Percentiles rank a stretch among this genome's conserved stretches.
Evolutionary conservation across 2,888 invertebrate species (phyloP).

Genomic region (Dolomedes plantarius): DNA sequence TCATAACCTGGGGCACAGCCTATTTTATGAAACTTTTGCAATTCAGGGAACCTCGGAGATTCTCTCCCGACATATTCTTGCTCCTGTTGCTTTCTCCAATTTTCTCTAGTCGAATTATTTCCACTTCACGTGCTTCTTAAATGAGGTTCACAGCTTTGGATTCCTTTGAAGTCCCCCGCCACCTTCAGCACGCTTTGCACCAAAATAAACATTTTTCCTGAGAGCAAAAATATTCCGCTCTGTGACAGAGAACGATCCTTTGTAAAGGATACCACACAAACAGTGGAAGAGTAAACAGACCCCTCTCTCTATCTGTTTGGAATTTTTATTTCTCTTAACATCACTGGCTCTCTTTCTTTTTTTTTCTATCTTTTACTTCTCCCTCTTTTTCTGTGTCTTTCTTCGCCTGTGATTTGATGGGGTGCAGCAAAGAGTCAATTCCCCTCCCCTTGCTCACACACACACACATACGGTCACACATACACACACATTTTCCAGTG

Average conservation of each 20-base stretch:
- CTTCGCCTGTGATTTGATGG: slow-evolving; percentile 29
- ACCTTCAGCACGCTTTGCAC: slow-evolving; percentile 1
- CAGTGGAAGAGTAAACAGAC: slow-evolving; percentile 51
- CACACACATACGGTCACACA: background rate
- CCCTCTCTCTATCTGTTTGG: background rate
- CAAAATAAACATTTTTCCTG: slow-evolving; percentile 42
- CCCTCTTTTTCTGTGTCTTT: slow-evolving; percentile 32
- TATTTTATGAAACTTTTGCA: background rate
- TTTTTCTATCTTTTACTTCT: background rate
- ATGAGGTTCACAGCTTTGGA: slow-evolving; percentile 56
- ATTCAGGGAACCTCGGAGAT: background rate
- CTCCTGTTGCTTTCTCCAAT: background rate
- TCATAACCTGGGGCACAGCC: background rate
- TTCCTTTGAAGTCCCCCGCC: slow-evolving; percentile 38
- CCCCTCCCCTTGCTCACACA: too few species aligned
- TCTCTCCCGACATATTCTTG: background rate
- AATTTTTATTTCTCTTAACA: slow-evolving; percentile 17
- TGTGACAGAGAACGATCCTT: slow-evolving; percentile 29
- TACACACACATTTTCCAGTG: slow-evolving; percentile 9
- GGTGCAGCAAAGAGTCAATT: slow-evolving; percentile 12
- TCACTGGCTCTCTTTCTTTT: background rate
- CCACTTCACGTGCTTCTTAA: slow-evolving; percentile 49
- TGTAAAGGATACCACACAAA: slow-evolving; percentile 53
- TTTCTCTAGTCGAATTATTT: slow-evolving; percentile 41
- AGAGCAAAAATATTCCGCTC: slow-evolving; percentile 37